Evolutionary conservation across 2,888 invertebrate species (phyloP).

Genomic region (Galeruca laticollis): DNA sequence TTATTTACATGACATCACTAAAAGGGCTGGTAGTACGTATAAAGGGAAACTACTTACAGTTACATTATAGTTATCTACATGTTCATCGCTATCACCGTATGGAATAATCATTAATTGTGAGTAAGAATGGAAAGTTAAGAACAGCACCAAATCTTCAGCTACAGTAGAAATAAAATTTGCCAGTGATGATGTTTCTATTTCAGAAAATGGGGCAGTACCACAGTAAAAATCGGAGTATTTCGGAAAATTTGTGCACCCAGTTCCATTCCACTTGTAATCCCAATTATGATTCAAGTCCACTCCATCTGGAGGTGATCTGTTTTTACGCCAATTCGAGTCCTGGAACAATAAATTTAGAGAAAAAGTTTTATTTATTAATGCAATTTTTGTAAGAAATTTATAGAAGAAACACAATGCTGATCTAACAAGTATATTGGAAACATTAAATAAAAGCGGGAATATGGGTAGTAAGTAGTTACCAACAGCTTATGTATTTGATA

Average conservation of each 20-base stretch:
- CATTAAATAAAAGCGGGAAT: too few relatives aligned
- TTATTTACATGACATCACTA: background rate
- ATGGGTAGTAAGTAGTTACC: too few relatives aligned
- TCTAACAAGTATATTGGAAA: too few relatives aligned
- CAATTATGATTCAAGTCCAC: slow-evolving; percentile 85
- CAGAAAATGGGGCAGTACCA: slow-evolving; percentile 78
- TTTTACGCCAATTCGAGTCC: slow-evolving; percentile 80
- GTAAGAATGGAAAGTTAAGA: slow-evolving; percentile 81
- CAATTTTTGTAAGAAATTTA: too few relatives aligned
- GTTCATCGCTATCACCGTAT: slow-evolving; percentile 74
- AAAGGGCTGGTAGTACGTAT: background rate
- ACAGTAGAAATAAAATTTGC: slow-evolving; percentile 69
- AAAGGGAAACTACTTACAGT: slow-evolving; percentile 65
- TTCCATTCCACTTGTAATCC: slow-evolving; percentile 76
- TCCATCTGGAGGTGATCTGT: slow-evolving; percentile 71
- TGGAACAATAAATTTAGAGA: slow-evolving; percentile 54
- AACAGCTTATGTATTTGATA: too few relatives aligned
- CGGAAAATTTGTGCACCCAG: slow-evolving; percentile 67
- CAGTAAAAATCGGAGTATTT: slow-evolving; percentile 76
- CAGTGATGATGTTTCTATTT: slow-evolving; percentile 72
- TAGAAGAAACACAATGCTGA: too few relatives aligned
- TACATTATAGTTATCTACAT: slow-evolving; percentile 72
- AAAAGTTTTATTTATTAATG: too few relatives aligned
- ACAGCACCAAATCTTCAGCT: slow-evolving; percentile 64
- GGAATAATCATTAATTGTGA: slow-evolving; percentile 78